Conservation (phyloP, 2,888 invertebrate species). For the Eugnorisma glareosa region DNA sequence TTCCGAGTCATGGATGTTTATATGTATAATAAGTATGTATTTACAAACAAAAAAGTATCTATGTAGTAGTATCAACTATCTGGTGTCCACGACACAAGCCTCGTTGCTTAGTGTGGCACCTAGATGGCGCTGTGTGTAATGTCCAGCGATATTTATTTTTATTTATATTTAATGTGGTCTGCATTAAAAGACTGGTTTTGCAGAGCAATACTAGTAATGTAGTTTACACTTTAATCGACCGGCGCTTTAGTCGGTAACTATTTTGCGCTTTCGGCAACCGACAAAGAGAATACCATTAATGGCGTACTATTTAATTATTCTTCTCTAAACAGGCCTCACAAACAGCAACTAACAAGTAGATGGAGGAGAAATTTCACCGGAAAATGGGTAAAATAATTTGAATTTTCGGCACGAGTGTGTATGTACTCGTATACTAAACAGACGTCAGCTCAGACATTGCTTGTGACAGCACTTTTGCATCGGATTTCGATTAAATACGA, state of each 20-base stretch:
- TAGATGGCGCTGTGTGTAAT: too few relatives aligned
- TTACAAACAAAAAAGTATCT: too few relatives aligned
- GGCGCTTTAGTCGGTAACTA: background rate
- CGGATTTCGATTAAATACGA: background rate
- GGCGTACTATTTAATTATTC: constrained; percentile 1
- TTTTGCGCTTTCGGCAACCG: background rate
- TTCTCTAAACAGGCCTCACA: background rate
- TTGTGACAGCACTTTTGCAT: background rate
- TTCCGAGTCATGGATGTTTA: too few relatives aligned
- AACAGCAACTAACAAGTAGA: background rate
- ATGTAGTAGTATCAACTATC: too few relatives aligned
- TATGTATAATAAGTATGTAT: too few relatives aligned
- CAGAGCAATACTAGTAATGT: too few relatives aligned
- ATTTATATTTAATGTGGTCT: too few relatives aligned
- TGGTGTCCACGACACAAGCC: too few relatives aligned
- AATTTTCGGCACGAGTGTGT: background rate
- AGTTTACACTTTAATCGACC: too few relatives aligned
- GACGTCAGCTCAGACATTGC: background rate
- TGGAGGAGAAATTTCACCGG: background rate
- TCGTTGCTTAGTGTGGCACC: too few relatives aligned
- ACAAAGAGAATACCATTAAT: constrained; percentile 15
- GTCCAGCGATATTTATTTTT: too few relatives aligned
- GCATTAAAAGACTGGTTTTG: too few relatives aligned
- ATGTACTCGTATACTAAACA: background rate
- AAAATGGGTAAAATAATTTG: background rate